Conservation (phyloP, 2,888 invertebrate species). For the Caenorhabditis macrosperma region DNA sequence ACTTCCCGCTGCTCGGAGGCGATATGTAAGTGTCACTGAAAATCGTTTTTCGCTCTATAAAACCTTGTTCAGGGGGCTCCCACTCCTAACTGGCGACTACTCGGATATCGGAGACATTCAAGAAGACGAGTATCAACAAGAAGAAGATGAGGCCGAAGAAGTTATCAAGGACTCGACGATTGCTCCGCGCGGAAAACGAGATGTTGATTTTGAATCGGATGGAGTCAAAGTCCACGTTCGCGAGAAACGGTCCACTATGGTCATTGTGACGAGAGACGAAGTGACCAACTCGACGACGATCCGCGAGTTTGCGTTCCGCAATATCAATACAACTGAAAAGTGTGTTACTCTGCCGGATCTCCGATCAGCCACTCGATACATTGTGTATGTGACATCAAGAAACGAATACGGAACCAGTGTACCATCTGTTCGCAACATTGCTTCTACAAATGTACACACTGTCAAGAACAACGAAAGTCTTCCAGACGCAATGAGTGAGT, state of each 20-base stretch:
- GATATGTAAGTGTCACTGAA: constrained; percentile 63
- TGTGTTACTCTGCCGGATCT: constrained; percentile 84
- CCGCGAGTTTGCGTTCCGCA: constrained; percentile 68
- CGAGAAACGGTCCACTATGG: constrained; percentile 57
- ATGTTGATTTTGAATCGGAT: constrained; percentile 14
- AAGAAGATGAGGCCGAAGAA: constrained; percentile 57
- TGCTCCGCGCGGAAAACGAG: constrained; percentile 29
- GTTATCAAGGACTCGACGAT: constrained; percentile 44
- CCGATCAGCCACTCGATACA: constrained; percentile 86
- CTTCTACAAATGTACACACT: constrained; percentile 68
- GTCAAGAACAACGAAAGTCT: constrained; percentile 59
- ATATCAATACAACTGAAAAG: constrained; percentile 85
- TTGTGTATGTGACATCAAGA: constrained; percentile 88
- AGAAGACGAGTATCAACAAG: constrained; percentile 65
- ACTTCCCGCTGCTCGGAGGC: constrained; percentile 70
- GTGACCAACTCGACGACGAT: constrained; percentile 67
- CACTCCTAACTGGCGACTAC: constrained; percentile 69
- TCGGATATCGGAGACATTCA: constrained; percentile 63
- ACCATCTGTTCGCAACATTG: constrained; percentile 67
- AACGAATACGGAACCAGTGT: constrained; percentile 85
- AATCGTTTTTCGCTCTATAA: too few species aligned
- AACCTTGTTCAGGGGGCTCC: constrained; percentile 62
- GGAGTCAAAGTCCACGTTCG: constrained; percentile 20
- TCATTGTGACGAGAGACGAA: constrained; percentile 70
- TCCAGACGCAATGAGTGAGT: constrained; percentile 64